Percentiles rank a stretch among this genome's conserved stretches.
Evolutionary conservation across 2,113 vertebrate species (phyloP).

Genomic region (Dolichallabes microphthalmus): DNA sequence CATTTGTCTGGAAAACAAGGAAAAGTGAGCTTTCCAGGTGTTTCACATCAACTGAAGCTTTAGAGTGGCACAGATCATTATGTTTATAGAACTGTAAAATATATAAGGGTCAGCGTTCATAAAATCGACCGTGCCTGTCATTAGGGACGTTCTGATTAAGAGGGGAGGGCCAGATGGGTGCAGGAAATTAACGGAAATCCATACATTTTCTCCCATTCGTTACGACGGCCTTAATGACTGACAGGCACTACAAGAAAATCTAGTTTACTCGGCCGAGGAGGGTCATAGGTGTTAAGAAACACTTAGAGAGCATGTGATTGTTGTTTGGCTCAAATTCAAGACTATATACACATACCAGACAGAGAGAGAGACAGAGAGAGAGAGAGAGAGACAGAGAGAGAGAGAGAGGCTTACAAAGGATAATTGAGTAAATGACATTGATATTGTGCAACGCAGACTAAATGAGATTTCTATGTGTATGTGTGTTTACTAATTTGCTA

Average conservation of each 20-base stretch:
- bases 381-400: neutral
- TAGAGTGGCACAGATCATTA: slow-evolving; percentile 16
- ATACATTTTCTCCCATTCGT: slow-evolving; percentile 65
- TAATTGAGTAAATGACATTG: neutral
- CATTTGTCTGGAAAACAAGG: neutral
- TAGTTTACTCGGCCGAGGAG: slow-evolving; percentile 28
- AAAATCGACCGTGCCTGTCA: slow-evolving; percentile 59
- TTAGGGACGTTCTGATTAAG: slow-evolving; percentile 55
- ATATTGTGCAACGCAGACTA: neutral
- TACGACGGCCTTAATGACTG: slow-evolving; percentile 59
- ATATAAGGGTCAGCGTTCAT: slow-evolving; percentile 62
- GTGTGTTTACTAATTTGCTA: neutral
- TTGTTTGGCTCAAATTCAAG: slow-evolving; percentile 13
- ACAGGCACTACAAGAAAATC: slow-evolving; percentile 41
- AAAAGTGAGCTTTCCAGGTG: slow-evolving; percentile 53
- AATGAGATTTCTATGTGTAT: neutral
- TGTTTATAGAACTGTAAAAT: slow-evolving; percentile 65
- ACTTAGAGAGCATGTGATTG: neutral
- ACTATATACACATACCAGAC: neutral
- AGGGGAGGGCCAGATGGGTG: slow-evolving; percentile 44
- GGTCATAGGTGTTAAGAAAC: slow-evolving; percentile 15
- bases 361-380: neutral
- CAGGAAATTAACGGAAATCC: slow-evolving; percentile 71
- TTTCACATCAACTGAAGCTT: slow-evolving; percentile 58
- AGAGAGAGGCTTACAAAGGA: neutral